phyloP scores from a whole-genome alignment of 1,140 invertebrate species.

The Akabosia matsudoensis region DNA sequence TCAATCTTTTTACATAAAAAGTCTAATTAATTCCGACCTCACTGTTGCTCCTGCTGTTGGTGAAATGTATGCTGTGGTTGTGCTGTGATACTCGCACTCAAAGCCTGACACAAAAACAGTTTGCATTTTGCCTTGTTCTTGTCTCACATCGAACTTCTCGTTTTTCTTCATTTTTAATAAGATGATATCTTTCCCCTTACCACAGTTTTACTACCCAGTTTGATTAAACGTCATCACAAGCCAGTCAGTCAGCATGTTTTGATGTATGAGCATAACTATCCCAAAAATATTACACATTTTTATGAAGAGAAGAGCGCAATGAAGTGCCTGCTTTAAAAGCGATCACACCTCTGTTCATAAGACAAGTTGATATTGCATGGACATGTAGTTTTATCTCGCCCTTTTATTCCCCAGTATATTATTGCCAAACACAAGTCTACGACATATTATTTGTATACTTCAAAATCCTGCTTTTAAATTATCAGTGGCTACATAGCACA shows the following conservation, averaged over 20 bases:
- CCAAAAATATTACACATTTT: neutral
- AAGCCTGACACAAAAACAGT: too few relatives aligned
- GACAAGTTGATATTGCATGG: neutral
- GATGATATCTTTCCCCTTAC: neutral
- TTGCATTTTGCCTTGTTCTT: neutral
- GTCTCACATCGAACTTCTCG: neutral
- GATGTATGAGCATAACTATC: constrained; percentile 3
- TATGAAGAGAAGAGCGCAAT: neutral
- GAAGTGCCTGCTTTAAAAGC: neutral
- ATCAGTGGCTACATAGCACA: neutral
- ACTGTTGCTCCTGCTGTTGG: neutral
- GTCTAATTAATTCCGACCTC: constrained; percentile 22
- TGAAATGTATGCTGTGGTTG: neutral
- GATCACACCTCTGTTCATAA: neutral
- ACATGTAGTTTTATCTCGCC: neutral
- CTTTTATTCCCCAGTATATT: constrained; percentile 1
- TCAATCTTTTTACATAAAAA: constrained; percentile 16
- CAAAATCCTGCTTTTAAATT: neutral
- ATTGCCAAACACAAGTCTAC: neutral
- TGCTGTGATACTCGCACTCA: neutral
- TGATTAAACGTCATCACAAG: constrained; percentile 11
- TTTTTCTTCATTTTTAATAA: constrained; percentile 12
- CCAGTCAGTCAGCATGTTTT: constrained; percentile 10
- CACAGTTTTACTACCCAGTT: constrained; percentile 3
- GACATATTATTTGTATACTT: neutral